A percentile compares a stretch with the other conserved stretches of the same genome.
Evolutionary conservation across 2,113 vertebrate species (phyloP).

Genomic region (Spermophilus dauricus): DNA sequence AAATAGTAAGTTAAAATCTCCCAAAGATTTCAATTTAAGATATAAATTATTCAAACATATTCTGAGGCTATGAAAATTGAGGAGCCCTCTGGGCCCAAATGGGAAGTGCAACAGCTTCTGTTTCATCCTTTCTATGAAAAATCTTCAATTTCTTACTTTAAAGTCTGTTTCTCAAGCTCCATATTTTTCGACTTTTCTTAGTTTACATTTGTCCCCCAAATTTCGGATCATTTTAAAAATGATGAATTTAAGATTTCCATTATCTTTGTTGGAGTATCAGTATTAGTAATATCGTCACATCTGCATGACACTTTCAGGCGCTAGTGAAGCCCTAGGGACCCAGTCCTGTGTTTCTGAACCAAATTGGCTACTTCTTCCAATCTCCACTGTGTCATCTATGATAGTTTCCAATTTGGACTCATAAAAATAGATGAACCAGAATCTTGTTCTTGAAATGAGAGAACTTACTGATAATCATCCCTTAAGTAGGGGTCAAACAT

Average conservation of each 20-base stretch:
- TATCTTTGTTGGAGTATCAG: neutral
- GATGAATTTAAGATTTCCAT: neutral
- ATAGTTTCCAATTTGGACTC: neutral
- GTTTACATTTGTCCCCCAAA: neutral
- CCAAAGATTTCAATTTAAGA: conserved; percentile 2
- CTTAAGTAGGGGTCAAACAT: neutral
- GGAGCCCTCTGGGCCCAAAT: neutral
- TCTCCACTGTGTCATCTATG: neutral
- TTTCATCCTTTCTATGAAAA: neutral
- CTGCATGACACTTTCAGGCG: neutral
- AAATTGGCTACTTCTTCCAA: neutral
- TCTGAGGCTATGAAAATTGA: neutral
- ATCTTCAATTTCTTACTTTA: neutral
- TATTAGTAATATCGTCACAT: neutral
- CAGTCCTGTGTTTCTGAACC: neutral
- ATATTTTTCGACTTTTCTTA: neutral
- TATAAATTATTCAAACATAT: conserved; percentile 5
- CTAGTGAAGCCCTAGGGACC: neutral
- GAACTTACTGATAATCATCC: neutral
- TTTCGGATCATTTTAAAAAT: neutral
- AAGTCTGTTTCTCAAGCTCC: neutral
- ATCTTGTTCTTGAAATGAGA: conserved; percentile 3
- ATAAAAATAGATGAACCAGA: conserved; percentile 22
- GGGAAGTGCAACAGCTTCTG: conserved; percentile 18
- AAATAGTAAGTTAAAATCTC: conserved; percentile 19